phyloP scores from a whole-genome alignment of 2,888 invertebrate species.

The Helleia helle region DNA sequence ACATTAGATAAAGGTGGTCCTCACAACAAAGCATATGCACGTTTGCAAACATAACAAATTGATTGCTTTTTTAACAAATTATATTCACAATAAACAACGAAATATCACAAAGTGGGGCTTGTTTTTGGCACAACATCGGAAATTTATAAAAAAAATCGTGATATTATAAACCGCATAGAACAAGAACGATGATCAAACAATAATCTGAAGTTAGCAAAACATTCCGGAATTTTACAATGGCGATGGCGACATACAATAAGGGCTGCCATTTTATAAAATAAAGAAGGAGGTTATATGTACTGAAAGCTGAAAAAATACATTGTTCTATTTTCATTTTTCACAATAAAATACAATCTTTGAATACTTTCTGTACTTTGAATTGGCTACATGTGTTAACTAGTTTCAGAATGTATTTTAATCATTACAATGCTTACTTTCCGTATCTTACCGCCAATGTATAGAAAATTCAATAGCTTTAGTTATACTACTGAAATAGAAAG shows the following conservation, averaged over 20 bases:
- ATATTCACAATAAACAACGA: conserved; percentile 30
- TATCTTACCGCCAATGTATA: too few species aligned
- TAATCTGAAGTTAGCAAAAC: conserved; percentile 55
- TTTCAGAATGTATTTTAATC: too few species aligned
- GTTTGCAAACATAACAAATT: conserved; percentile 51
- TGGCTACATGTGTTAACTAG: too few species aligned
- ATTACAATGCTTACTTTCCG: too few species aligned
- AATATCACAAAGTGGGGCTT: conserved; percentile 39
- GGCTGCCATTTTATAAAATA: neutral
- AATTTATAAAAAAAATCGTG: conserved; percentile 49
- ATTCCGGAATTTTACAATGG: conserved; percentile 35
- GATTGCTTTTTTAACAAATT: conserved; percentile 36
- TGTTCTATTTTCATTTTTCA: too few species aligned
- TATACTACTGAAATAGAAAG: too few species aligned
- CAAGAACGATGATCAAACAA: conserved; percentile 67
- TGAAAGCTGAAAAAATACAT: neutral
- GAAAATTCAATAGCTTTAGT: too few species aligned
- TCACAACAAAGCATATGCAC: conserved; percentile 73
- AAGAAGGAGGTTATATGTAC: neutral
- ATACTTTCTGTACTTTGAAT: too few species aligned
- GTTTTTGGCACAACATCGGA: conserved; percentile 54
- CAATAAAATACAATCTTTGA: too few species aligned
- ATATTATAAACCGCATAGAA: conserved; percentile 64
- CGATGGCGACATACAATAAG: conserved; percentile 23
- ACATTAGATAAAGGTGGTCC: conserved; percentile 73